These are phyloP conservation scores for Gadus macrocephalus DNA, from an alignment of 2,113 vertebrate genomes.

Conservation along the genomic window DNA sequence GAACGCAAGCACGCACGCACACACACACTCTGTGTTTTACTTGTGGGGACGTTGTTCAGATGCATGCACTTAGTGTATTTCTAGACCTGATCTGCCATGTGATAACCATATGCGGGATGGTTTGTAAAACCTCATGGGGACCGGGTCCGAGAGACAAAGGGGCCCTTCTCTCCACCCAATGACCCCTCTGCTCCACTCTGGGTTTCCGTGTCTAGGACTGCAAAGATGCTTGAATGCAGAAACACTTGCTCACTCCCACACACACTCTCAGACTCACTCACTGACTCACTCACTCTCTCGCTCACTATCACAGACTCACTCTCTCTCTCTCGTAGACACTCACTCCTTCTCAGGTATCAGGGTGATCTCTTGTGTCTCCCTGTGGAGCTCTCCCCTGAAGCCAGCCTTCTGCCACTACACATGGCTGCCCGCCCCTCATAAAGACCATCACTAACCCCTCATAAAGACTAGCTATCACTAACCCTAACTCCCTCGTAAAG, in stretches of 20 bases:
- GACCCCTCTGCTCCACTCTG: slow-evolving; percentile 40
- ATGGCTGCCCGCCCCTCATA: slow-evolving; percentile 22
- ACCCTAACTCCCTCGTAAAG: neutral
- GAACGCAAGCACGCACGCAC: too few relatives aligned
- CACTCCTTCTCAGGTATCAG: slow-evolving; percentile 26
- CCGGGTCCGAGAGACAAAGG: slow-evolving; percentile 22
- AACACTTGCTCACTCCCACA: neutral
- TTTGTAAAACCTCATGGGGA: neutral
- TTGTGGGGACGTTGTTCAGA: slow-evolving; percentile 4
- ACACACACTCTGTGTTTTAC: slow-evolving; percentile 7
- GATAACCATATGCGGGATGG: slow-evolving; percentile 39
- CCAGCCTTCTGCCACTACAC: slow-evolving; percentile 45
- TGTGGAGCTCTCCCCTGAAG: slow-evolving; percentile 24
- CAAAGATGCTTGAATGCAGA: neutral
- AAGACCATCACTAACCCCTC: too few relatives aligned
- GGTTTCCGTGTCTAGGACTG: slow-evolving; percentile 25
- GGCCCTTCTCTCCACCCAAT: slow-evolving; percentile 40
- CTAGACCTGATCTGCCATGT: slow-evolving; percentile 23
- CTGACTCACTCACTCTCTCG: slow-evolving; percentile 20
- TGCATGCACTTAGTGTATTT: slow-evolving; percentile 5
- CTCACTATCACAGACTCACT: slow-evolving; percentile 5
- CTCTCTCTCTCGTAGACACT: neutral
- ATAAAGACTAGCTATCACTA: too few relatives aligned
- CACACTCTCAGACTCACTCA: slow-evolving; percentile 3
- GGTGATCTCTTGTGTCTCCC: slow-evolving; percentile 41